Percentiles rank a stretch among this genome's conserved stretches.
Conservation (phyloP, 2,113 vertebrate genomes). For the Sisor rabdophorus region DNA sequence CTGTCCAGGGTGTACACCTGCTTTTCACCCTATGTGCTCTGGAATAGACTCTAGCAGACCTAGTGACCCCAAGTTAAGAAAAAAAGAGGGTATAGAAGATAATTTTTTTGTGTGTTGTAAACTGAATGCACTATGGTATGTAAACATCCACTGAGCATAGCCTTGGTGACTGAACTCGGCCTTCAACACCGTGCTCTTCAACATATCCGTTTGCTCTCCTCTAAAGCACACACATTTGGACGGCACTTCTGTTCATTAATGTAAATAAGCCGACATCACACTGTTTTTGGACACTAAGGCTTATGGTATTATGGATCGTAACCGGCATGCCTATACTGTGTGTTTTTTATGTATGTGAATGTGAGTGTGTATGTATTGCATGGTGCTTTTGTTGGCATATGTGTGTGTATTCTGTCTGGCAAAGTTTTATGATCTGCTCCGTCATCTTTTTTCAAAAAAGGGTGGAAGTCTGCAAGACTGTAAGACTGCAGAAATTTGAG, state of each 20-base stretch:
- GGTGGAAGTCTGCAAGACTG: no score
- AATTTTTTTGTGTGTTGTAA: not conserved
- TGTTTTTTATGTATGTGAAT: not conserved
- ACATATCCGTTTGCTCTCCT: not conserved
- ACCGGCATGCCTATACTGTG: conserved; percentile 6
- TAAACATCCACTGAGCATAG: conserved; percentile 18
- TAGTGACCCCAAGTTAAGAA: no score
- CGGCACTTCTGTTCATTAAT: not conserved
- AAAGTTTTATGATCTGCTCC: conserved; percentile 45
- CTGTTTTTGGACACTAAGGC: conserved; percentile 12
- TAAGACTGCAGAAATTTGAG: conserved; percentile 3
- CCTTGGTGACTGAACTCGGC: conserved; percentile 26
- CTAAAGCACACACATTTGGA: conserved; percentile 5
- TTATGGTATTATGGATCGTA: conserved; percentile 12
- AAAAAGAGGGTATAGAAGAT: no score
- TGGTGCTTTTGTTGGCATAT: not conserved
- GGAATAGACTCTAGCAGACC: no score
- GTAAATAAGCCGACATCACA: not conserved
- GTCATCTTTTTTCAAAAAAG: conserved; percentile 30
- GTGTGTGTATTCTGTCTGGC: conserved; percentile 13
- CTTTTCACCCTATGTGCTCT: no score
- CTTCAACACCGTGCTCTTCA: not conserved
- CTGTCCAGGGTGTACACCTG: no score
- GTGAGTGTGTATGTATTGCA: not conserved
- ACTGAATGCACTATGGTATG: not conserved